Evolutionary conservation across 2,113 vertebrate genomes (phyloP).

Genomic region (Tachuris rubrigastra): DNA sequence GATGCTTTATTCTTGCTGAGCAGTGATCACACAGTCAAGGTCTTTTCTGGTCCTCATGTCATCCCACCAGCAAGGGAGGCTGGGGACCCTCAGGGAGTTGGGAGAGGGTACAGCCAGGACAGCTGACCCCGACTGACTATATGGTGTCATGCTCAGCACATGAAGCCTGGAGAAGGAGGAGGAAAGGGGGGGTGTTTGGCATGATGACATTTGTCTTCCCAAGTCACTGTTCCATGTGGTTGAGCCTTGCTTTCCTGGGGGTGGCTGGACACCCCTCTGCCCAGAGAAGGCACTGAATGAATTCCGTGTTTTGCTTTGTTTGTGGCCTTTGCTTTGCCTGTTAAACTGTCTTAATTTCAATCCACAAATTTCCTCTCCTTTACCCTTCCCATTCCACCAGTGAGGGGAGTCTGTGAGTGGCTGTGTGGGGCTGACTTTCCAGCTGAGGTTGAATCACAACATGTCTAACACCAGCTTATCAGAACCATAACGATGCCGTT

Average conservation of each 20-base stretch:
- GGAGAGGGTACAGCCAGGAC: neutral
- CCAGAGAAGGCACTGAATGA: neutral
- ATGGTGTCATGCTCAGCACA: neutral
- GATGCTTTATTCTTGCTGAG: neutral
- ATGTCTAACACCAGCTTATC: slow-evolving; percentile 44
- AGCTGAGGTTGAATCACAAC: neutral
- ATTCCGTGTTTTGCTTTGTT: neutral
- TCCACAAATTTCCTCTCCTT: neutral
- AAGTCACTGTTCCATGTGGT: neutral
- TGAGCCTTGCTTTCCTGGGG: neutral
- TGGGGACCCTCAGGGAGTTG: neutral
- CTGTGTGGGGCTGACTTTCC: neutral
- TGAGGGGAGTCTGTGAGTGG: neutral
- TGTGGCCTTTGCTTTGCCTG: neutral
- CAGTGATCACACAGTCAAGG: neutral
- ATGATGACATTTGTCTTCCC: no score
- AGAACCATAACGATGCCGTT: slow-evolving; percentile 46
- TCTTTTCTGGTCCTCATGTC: neutral
- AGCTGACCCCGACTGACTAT: neutral
- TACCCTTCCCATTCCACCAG: neutral
- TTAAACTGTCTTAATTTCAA: neutral
- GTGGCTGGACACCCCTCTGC: neutral
- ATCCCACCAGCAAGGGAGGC: neutral
- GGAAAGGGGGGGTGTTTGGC: neutral
- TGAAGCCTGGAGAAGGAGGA: neutral